Conservation (phyloP, 2,113 vertebrate species). For the Cephalopholis sonnerati region DNA sequence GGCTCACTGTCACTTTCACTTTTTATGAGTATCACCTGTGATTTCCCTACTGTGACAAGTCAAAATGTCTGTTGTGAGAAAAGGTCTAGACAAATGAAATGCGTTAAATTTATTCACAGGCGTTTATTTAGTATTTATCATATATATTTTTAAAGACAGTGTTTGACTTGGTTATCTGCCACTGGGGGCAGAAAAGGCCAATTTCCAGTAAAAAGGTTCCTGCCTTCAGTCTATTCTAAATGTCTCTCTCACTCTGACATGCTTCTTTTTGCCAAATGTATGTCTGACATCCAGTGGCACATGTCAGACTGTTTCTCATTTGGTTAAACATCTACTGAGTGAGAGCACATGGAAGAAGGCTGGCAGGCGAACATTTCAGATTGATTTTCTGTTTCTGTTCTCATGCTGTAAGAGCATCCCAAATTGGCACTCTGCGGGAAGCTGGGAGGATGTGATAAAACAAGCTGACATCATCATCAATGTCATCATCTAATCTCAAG, state of each 20-base stretch:
- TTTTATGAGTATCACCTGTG: no score
- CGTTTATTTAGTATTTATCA: no score
- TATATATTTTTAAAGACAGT: no score
- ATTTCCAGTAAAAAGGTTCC: neutral
- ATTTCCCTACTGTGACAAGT: no score
- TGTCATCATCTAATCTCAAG: constrained; percentile 27
- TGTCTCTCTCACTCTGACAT: neutral
- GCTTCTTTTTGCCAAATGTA: constrained; percentile 19
- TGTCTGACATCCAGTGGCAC: constrained; percentile 8
- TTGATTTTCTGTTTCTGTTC: constrained; percentile 20
- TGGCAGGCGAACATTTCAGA: constrained; percentile 12
- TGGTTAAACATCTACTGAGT: no score
- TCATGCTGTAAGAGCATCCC: constrained; percentile 21
- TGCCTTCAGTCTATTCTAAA: neutral
- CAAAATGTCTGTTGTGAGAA: no score
- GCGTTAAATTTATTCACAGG: no score
- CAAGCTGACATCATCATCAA: constrained; percentile 38
- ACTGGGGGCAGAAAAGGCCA: neutral
- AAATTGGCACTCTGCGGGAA: constrained; percentile 28
- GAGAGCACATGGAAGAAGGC: neutral
- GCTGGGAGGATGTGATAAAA: constrained; percentile 39
- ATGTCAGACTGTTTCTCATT: neutral
- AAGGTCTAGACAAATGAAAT: no score
- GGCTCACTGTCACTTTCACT: no score
- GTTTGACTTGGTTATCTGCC: no score